These are phyloP conservation scores for Leptinotarsa texana DNA, from an alignment of 1,140 invertebrate species.

Conservation along the genomic window DNA sequence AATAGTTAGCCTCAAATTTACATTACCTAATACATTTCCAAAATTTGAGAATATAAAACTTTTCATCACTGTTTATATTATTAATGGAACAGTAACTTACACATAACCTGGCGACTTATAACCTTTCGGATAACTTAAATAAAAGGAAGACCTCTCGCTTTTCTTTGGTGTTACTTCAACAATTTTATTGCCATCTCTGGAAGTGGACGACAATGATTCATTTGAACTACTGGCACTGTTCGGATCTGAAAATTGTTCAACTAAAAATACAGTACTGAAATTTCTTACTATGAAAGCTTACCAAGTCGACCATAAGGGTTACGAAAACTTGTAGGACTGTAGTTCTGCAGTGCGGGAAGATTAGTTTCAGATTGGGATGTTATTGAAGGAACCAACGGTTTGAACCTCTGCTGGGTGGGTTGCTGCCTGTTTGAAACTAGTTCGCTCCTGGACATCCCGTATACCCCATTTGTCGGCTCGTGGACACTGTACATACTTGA, in stretches of 20 bases:
- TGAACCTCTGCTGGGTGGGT: constrained; percentile 41
- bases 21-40: constrained; percentile 12
- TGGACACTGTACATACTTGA: constrained; percentile 54
- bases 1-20: too few relatives aligned
- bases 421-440: constrained; percentile 38
- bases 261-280: too few relatives aligned
- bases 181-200: constrained; percentile 51
- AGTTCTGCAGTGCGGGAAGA: constrained; percentile 50
- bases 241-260: constrained; percentile 39
- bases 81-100: constrained; percentile 48
- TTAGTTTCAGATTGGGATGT: constrained; percentile 54
- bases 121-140: constrained; percentile 49
- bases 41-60: constrained; percentile 22
- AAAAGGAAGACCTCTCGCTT: constrained; percentile 46
- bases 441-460: constrained; percentile 47
- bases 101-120: constrained; percentile 54
- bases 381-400: constrained; percentile 39
- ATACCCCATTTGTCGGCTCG: constrained; percentile 44
- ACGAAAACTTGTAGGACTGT: constrained; percentile 49
- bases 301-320: constrained; percentile 42
- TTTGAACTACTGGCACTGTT: constrained; percentile 72
- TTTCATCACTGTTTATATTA: constrained; percentile 10
- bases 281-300: constrained; percentile 25
- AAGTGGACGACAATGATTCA: constrained; percentile 71
- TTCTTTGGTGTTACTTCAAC: constrained; percentile 45